Conservation (phyloP, 2,797 vertebrate species). For the Chromis chromis region DNA sequence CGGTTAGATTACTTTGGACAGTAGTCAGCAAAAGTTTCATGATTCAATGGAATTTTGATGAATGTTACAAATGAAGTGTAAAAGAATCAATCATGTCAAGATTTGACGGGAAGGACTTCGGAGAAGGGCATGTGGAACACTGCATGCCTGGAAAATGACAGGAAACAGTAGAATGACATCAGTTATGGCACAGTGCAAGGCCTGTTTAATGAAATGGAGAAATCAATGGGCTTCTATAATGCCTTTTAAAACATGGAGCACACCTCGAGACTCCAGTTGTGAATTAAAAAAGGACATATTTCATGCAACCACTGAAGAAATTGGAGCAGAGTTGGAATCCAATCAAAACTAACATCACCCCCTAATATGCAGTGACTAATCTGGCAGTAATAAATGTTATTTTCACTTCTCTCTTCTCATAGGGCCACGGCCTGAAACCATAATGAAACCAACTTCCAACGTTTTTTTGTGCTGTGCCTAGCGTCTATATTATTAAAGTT, state of each 20-base stretch:
- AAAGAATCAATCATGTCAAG: constrained; percentile 76
- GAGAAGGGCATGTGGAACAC: constrained; percentile 65
- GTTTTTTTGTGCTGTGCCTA: constrained; percentile 46
- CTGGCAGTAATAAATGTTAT: constrained; percentile 74
- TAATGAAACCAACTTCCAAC: constrained; percentile 49
- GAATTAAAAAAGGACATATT: constrained; percentile 71
- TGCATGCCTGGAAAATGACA: constrained; percentile 76
- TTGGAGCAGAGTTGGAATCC: constrained; percentile 64
- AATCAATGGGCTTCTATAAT: constrained; percentile 72
- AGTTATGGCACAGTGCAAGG: constrained; percentile 65
- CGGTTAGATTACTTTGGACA: constrained; percentile 59
- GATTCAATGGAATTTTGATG: constrained; percentile 75
- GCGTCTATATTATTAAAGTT: constrained; percentile 49
- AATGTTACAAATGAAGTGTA: constrained; percentile 78
- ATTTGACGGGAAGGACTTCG: constrained; percentile 66
- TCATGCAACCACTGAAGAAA: constrained; percentile 73
- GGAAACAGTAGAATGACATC: constrained; percentile 81
- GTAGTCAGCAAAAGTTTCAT: constrained; percentile 65
- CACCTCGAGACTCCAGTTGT: constrained; percentile 60
- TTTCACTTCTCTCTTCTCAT: constrained; percentile 66
- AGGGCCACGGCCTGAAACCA: constrained; percentile 56
- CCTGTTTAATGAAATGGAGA: constrained; percentile 76
- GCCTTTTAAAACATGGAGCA: constrained; percentile 65
- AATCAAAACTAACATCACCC: constrained; percentile 78
- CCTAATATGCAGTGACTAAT: constrained; percentile 76